Evolutionary conservation across 2,888 invertebrate species (phyloP), one percentile per base, ranked within the genome.

Genomic region (Noctua janthina): DNA sequence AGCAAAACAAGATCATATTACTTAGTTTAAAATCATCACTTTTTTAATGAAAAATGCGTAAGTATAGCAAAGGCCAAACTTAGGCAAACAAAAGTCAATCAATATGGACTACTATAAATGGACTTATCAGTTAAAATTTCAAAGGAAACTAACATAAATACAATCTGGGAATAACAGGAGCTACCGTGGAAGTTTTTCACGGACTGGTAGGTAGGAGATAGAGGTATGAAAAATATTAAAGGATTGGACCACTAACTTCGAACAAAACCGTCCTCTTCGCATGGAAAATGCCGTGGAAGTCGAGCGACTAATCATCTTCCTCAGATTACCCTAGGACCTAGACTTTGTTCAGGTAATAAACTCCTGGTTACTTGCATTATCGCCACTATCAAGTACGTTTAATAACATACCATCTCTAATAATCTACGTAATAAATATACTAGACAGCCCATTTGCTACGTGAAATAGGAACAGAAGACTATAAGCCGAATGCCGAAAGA

Each of bases 1-100:
- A 69, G 23, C 46, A 71, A 59, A 67, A 74, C 64, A 68, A 59
- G 56, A 76, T 83, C 80, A 46, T 56, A 80, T 83, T 81, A 83
- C 80, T 76, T 15, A 56, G 13, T 13, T 29, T 35, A 23, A 29
- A 17, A n/a, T 68, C 59, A 51, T 49, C 64, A 76, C 0, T 43
- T 43, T 81, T 81, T 76, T 8, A 39, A 56, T 39, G 29, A 23
- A 46, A 81, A 81, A 78, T 78, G 78, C 64, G 82, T 82, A 20
- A 75, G 13, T 56, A 68, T 23, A 15, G 10, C 15, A 17, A 49
- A 17, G 1, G 17, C 6, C 1, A n/a, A 69, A 43, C 10, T 67
- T 11, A 7, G 15, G 29, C 15, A 49, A 67, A 67, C 23, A 5
- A 46, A 35, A 67, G 20, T 5, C 23, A n/a, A 17, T 49, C 10